Evolutionary conservation across 1,140 invertebrate species (phyloP), one percentile per base, ranked within the genome.

Genomic region (Luehdorfia chinensis): DNA sequence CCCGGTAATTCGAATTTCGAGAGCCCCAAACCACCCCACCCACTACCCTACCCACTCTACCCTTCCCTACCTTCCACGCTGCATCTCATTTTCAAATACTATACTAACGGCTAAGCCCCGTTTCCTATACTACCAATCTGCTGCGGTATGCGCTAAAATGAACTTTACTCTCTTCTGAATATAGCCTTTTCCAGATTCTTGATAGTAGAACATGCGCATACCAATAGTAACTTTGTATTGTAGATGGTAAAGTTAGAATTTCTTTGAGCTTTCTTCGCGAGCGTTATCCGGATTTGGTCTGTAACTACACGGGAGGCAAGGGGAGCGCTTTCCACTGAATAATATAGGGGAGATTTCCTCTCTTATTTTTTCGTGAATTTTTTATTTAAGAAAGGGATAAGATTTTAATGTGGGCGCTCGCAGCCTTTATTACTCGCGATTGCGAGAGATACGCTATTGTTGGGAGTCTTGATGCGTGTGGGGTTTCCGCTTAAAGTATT

Each of bases 301-400:
- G 58, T 61, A 66, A 47, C 52, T 39, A 33, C 33, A 41, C 23
- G 41, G 48, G 63, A 47, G 44, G 47, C 66, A 46, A 32, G 50
- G 57, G 69, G 69, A 65, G 59, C 68, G 50, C 59, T 64, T 58
- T 63, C 57, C 56, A 56, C 66, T 71, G 75, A 74, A 85, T 83
- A 85, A 85, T 83, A 72, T 70, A 81, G 72, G 78, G 74, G 77
- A 75, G 75, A 71, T 75, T 80, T 78, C 69, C 75, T 73, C 74
- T 79, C 75, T 78, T 84, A 80, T 83, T 84, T 85, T 84, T 86
- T 86, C 78, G 80, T 86, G 83, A 86, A 84, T 86, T 84, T 85
- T 84, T 84, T 86, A 86, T 86, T 86, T 86, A 86, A 86, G 83
- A 86, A 84, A 84, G 76, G 83, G 83, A 86, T 86, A 86, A 84